Base-by-base conservation (phyloP, 2,113 vertebrate genomes). In the Sinocyclocheilus anophthalmus region DNA sequence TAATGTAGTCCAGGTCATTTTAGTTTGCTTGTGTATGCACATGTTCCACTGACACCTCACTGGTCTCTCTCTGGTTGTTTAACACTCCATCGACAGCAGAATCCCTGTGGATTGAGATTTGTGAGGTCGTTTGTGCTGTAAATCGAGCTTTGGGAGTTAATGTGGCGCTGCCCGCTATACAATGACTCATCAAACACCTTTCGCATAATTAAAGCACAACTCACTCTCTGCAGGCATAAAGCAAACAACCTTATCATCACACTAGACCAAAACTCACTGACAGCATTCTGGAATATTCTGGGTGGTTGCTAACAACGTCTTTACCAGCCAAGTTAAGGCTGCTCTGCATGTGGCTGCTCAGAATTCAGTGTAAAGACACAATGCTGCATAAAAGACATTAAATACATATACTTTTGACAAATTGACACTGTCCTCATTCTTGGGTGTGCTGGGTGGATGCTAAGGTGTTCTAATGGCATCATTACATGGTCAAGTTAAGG, bases 171-270 rank as follows among this genome's bases (percentile, higher is more conserved):
- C 57, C 37, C 37, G 10, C 77, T 22, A 18, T 39, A n/a, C 11
- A 42, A 10, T 65, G n/a, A 81, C 61, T 81, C 79, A 65, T 26
- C 78, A 81, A 67, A 48, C 14, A 81, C 39, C 78, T 48, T 42
- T 10, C 26, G 22, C 6, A 45, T 50, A 45, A 67, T 59, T 79
- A 59, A 79, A 61, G 26, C 50, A 55, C 37, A 73, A 14, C 39
- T 48, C 72, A n/a, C 72, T 48, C 22, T 5, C 11, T n/a, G 33
- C 18, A 18, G 37, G 33, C 20, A 39, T 37, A 1, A 70, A 39
- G 67, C 33, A 39, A 70, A 14, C 8, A 10, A 20, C 8, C 33
- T 33, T 18, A 16, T 14, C 65, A 37, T 55, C 53, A 55, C 20
- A 30, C 63, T 67, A 13, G 63, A 67, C 10, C 63, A 67, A 69